Conservation (phyloP, 2,888 invertebrate genomes). For the Lycia hirtaria region DNA sequence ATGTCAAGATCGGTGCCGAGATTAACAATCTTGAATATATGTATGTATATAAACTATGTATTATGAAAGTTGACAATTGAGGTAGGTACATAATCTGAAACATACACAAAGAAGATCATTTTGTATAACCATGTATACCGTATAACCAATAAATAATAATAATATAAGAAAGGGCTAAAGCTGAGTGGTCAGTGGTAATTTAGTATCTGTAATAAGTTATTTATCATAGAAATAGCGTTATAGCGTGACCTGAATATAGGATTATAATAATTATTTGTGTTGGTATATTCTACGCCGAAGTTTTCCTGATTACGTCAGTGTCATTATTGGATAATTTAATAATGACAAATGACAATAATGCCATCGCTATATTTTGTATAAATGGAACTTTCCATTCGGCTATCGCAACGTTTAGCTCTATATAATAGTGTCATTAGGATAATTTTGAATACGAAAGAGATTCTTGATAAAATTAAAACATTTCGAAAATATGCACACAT, state of each 20-base stretch:
- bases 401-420: neutral
- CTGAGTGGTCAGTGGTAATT: too few species aligned
- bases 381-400: slow-evolving; percentile 45
- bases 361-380: slow-evolving; percentile 28
- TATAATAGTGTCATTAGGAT: neutral
- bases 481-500: slow-evolving; percentile 1
- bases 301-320: slow-evolving; percentile 62
- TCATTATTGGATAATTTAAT: slow-evolving; percentile 49
- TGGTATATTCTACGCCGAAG: slow-evolving; percentile 11
- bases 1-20: too few species aligned
- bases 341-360: slow-evolving; percentile 47
- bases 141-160: too few species aligned
- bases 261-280: slow-evolving; percentile 4
- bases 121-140: too few species aligned
- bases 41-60: too few species aligned
- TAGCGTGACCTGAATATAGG: slow-evolving; percentile 46
- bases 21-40: too few species aligned
- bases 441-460: neutral
- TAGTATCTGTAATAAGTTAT: too few species aligned
- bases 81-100: too few species aligned
- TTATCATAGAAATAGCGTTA: neutral
- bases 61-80: too few species aligned
- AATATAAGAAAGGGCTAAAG: too few species aligned
- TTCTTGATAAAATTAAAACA: slow-evolving; percentile 9
- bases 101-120: too few species aligned